phyloP scores from a whole-genome alignment of 2,888 invertebrate genomes.

The Bombyx huttoni region DNA sequence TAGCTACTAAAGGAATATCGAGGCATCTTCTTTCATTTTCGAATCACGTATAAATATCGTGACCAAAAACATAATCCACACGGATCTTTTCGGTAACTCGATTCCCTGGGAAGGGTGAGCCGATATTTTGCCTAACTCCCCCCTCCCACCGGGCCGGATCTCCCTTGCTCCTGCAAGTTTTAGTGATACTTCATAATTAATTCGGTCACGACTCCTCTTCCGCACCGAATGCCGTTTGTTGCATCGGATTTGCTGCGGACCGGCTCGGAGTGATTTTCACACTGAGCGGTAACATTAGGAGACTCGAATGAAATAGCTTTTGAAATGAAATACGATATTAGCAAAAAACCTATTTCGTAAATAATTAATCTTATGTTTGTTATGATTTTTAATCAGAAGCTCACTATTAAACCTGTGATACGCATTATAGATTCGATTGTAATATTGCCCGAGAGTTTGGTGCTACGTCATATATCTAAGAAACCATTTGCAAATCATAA shows the following conservation, averaged over 20 bases:
- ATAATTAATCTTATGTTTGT: too few relatives aligned
- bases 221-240: not conserved
- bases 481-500: too few relatives aligned
- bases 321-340: not conserved
- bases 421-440: not conserved
- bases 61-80: not conserved
- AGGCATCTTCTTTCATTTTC: not conserved
- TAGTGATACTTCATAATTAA: not conserved
- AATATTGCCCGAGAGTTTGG: not conserved
- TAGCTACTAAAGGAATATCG: not conserved
- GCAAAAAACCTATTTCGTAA: too few relatives aligned
- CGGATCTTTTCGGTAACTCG: not conserved
- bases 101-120: not conserved
- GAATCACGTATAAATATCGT: not conserved
- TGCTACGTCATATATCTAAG: too few relatives aligned
- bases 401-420: too few relatives aligned
- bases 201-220: not conserved
- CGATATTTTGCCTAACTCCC: not conserved
- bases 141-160: not conserved
- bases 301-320: not conserved
- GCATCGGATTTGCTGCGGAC: not conserved
- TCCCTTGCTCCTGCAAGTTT: not conserved
- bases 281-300: not conserved
- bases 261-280: not conserved
- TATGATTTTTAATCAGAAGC: too few relatives aligned